phyloP scores from a whole-genome alignment of 64 coral and sea anemone species.

The Platygyra sinensis region DNA sequence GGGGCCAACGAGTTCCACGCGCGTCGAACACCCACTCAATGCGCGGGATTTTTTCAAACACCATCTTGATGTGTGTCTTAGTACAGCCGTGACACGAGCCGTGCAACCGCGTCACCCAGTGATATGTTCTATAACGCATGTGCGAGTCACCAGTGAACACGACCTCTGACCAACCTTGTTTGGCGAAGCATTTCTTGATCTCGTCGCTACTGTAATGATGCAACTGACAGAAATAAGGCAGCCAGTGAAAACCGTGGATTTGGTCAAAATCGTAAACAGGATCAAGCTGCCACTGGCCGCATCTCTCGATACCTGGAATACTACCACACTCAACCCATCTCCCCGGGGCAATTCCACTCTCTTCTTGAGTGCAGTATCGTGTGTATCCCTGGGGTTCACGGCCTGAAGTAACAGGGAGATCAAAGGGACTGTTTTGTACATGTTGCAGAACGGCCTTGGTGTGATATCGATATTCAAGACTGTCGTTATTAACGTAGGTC shows the following conservation, averaged over 20 bases:
- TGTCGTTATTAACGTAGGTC: constrained; percentile 75
- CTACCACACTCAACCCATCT: constrained; percentile 97
- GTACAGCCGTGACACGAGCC: constrained; percentile 88
- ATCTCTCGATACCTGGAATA: constrained; percentile 77
- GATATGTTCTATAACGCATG: constrained; percentile 94
- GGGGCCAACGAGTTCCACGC: constrained; percentile 94
- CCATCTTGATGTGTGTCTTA: constrained; percentile 94
- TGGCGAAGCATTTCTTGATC: constrained; percentile 95
- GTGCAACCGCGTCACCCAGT: constrained; percentile 93
- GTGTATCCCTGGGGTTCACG: constrained; percentile 57
- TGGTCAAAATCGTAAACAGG: constrained; percentile 92
- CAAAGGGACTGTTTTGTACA: constrained; percentile 76
- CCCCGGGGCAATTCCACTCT: constrained; percentile 85
- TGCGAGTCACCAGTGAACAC: constrained; percentile 96
- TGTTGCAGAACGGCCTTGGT: constrained; percentile 75
- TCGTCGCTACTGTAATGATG: constrained; percentile 90
- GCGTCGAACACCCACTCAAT: constrained; percentile 99
- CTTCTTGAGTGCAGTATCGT: constrained; percentile 80
- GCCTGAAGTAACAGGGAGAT: constrained; percentile 63
- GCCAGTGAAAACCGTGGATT: constrained; percentile 92
- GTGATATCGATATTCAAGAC: constrained; percentile 80
- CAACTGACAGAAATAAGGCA: constrained; percentile 91
- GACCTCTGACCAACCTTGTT: constrained; percentile 88
- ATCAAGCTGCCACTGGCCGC: constrained; percentile 78
- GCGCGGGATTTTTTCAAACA: constrained; percentile 97